Evolutionary conservation across 2,113 vertebrate genomes (phyloP), one percentile per base, ranked within the genome.

Genomic region (Cranoglanis bouderius): DNA sequence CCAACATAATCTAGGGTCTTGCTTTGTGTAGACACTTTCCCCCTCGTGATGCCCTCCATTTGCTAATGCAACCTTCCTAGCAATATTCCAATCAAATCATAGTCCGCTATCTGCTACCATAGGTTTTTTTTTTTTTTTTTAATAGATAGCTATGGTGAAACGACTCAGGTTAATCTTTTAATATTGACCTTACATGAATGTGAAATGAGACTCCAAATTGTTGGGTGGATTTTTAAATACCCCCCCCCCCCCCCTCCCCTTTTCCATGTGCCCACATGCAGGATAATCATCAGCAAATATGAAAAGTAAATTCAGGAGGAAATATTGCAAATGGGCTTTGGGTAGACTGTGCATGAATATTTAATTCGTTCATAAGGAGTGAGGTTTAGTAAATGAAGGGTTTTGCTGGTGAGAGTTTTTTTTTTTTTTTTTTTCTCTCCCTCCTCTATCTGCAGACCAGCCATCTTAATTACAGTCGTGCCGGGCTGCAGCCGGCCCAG

Each of bases 261-360:
- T 89, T 88, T 86, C 21, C n/a, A 82, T 61, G 86, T 85, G 89
- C 88, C 81, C 85, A 86, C 89, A 87, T 91, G 63, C 91, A 75
- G 92, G 91, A 96, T 94, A 95, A 94, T 93, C 88, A 94, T 95
- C 93, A 89, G 93, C 91, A 95, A 95, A 95, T 95, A 95, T 92
- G 89, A 94, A 94, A 85, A 94, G 92, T 95, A 94, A 95, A 95
- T 95, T 96, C 90, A 93, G 92, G 90, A 92, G 92, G 91, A 95
- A 95, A 94, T 94, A 93, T 94, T 95, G 92, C 92, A 94, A 95
- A 95, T 94, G 92, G 91, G 91, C 93, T 95, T 94, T 92, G 91
- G 94, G 88, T 92, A 91, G 92, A 94, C 92, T 94, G 90, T 92
- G 93, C 93, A 95, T 96, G 92, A 96, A 96, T 96, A 95, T 95